Base-by-base conservation (phyloP, 2,797 vertebrate genomes). In the Girardinus metallicus region DNA sequence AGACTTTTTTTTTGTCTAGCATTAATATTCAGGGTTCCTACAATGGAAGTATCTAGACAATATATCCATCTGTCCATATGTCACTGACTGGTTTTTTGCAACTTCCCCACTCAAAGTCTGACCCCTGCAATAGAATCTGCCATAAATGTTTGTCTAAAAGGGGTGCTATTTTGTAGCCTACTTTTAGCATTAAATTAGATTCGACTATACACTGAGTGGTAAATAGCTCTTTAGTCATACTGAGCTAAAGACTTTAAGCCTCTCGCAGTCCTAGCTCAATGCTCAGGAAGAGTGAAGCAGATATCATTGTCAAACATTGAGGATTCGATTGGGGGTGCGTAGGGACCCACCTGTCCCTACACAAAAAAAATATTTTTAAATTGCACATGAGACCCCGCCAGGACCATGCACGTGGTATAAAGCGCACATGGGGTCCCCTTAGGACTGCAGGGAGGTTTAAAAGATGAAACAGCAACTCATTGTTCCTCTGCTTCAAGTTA, bases 401-500 rank as follows among this genome's bases (percentile, higher is more conserved):
- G 43, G 43, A 44, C 43, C 43, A 44, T 44, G 43, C 0, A 44
- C 43, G 13, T 13, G 12, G 43, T 44, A 44, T 13, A 44, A 44
- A 44, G 43, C 3, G 12, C 43, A 44, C 43, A 44, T 3, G 43
- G 11, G 11, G 43, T 44, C 43, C 12, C 13, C 43, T 44, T 44
- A 21, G 47, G 18, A 49, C 47, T 23, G 47, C 18, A 49, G 47
- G 47, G 18, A 49, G 47, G 47, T 6, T 49, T 49, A 21, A 49
- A 47, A 34, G 75, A 80, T 81, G 72, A 70, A 51, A 77, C 60
- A 64, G n/a, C 68, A 73, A 71, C 13, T 29, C 80, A 73, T 68
- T 53, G 36, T 71, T 83, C 76, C 76, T 80, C 74, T 79, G 76
- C 43, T 74, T 64, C 51, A 79, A 84, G 82, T 81, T 84, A 51